phyloP scores from a whole-genome alignment of 2,888 invertebrate species.

The Peribatodes rhomboidaria region DNA sequence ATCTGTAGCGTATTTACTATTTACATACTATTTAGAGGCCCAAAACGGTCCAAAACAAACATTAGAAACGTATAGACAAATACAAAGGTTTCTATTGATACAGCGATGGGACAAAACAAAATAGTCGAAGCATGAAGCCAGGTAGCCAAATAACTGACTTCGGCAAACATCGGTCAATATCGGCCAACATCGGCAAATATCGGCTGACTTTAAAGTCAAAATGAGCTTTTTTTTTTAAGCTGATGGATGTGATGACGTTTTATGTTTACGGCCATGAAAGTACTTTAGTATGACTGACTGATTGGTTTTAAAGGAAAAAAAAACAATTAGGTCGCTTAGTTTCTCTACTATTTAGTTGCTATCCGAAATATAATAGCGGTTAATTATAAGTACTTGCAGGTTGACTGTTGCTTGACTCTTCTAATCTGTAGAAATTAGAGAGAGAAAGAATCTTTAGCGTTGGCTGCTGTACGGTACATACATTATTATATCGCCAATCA shows the following conservation, averaged over 20 bases:
- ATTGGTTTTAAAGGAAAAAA: too few species aligned
- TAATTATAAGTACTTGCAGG: too few species aligned
- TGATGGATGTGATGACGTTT: too few species aligned
- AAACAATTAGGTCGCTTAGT: too few species aligned
- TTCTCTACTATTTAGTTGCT: too few species aligned
- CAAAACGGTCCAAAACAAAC: constrained; percentile 40
- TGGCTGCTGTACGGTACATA: not conserved
- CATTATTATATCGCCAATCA: not conserved
- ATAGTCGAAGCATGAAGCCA: constrained; percentile 33
- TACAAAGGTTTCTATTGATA: constrained; percentile 43
- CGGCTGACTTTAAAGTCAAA: not conserved
- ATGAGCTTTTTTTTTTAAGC: too few species aligned
- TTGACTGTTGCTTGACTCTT: too few species aligned
- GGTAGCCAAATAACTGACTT: constrained; percentile 54
- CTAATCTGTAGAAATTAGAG: too few species aligned
- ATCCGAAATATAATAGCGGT: too few species aligned
- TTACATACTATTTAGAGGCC: constrained; percentile 39
- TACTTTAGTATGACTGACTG: too few species aligned
- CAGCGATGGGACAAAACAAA: constrained; percentile 39
- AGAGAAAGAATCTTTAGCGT: too few species aligned
- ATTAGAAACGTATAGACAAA: constrained; percentile 36
- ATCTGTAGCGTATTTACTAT: constrained; percentile 39
- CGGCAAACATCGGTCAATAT: constrained; percentile 48
- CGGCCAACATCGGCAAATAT: constrained; percentile 1
- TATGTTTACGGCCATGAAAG: too few species aligned